Conservation (phyloP, 1,140 invertebrate species). For the Bactericera cockerelli region DNA sequence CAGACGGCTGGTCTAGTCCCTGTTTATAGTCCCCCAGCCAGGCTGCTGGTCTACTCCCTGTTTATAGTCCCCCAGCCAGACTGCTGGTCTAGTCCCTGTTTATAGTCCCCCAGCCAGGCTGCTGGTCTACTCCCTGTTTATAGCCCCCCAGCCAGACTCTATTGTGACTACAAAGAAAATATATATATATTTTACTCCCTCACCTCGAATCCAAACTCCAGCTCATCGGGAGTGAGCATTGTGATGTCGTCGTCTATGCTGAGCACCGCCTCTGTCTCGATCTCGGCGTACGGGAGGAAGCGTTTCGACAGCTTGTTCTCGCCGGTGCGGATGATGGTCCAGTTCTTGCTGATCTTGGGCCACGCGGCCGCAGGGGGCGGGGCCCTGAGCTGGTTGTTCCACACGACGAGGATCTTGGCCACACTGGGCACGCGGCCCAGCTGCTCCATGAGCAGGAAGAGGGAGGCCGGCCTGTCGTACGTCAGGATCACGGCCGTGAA, state of each 20-base stretch:
- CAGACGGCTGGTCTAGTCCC: no score
- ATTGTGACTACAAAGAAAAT: no score
- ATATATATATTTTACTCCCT: no score
- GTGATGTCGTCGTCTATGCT: constrained; percentile 88
- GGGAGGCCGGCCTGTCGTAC: constrained; percentile 74
- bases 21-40: no score
- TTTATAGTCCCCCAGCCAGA: no score
- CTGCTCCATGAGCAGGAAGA: constrained; percentile 70
- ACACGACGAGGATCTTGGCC: constrained; percentile 73
- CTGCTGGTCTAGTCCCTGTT: no score
- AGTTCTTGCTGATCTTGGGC: constrained; percentile 72
- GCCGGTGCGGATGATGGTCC: constrained; percentile 79
- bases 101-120: no score
- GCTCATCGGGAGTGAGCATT: constrained; percentile 83
- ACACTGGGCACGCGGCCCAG: constrained; percentile 67
- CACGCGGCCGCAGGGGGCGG: constrained; percentile 68
- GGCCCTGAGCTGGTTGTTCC: constrained; percentile 81
- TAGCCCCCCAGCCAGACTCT: no score
- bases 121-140: no score
- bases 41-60: no score
- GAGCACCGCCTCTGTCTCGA: constrained; percentile 81
- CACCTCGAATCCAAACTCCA: constrained; percentile 75
- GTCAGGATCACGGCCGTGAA: constrained; percentile 86
- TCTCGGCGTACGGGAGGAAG: constrained; percentile 83
- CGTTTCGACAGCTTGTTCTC: constrained; percentile 88